A percentile compares a stretch with the other conserved stretches of the same genome.
Conservation (phyloP, 2,797 vertebrate species). For the Chelon labrosus region DNA sequence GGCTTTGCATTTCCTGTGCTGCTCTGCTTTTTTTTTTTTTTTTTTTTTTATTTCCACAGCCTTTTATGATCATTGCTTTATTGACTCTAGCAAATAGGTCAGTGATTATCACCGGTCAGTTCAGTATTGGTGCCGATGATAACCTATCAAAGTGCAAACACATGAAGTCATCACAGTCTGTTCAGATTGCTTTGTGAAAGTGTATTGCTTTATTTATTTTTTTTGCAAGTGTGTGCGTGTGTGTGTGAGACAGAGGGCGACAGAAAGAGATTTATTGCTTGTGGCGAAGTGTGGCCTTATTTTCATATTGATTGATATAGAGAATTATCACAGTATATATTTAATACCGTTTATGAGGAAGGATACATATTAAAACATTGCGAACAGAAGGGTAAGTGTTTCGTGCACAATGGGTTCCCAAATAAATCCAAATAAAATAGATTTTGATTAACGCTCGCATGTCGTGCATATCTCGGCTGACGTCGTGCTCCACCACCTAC, state of each 20-base stretch:
- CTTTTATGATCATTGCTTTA: slow-evolving; percentile 67
- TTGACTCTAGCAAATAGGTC: slow-evolving; percentile 82
- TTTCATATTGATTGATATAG: neutral
- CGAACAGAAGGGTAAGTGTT: too few relatives aligned
- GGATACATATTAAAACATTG: too few relatives aligned
- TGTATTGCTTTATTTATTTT: slow-evolving; percentile 41
- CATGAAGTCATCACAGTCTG: slow-evolving; percentile 70
- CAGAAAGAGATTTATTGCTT: neutral
- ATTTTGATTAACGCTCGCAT: too few relatives aligned
- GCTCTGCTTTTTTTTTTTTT: slow-evolving; percentile 55
- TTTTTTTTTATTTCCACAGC: slow-evolving; percentile 59
- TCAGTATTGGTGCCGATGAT: slow-evolving; percentile 71
- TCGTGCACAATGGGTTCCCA: too few relatives aligned
- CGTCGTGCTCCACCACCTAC: too few relatives aligned
- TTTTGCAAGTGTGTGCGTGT: neutral
- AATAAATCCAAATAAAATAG: too few relatives aligned
- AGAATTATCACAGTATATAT: neutral
- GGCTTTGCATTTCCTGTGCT: slow-evolving; percentile 63
- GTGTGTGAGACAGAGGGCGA: neutral
- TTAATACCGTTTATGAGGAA: too few relatives aligned
- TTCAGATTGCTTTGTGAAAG: slow-evolving; percentile 47
- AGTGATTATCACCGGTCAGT: slow-evolving; percentile 67
- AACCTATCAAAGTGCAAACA: slow-evolving; percentile 82
- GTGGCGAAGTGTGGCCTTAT: neutral
- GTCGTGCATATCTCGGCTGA: too few relatives aligned